Evolutionary conservation across 2,888 invertebrate genomes (phyloP).

Genomic region (Chrysopilus asiliformis): DNA sequence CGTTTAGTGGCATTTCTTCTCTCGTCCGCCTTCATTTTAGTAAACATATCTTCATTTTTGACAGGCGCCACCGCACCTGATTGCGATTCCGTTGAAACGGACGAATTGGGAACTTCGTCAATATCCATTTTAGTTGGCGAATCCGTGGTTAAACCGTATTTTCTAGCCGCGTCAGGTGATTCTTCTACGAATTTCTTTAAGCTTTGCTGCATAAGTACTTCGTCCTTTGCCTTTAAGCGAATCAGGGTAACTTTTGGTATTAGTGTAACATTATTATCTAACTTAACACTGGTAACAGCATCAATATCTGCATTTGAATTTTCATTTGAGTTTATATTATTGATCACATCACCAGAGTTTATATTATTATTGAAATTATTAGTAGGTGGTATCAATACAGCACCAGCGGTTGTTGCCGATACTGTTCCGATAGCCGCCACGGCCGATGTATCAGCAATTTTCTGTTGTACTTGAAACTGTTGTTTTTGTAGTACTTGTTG

Average conservation of each 20-base stretch:
- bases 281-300: constrained; percentile 36
- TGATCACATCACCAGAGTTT: too few species aligned
- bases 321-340: too few species aligned
- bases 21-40: constrained; percentile 43
- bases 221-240: constrained; percentile 39
- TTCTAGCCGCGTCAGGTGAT: constrained; percentile 44
- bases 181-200: constrained; percentile 49
- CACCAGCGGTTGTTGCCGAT: not conserved
- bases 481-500: constrained; percentile 9
- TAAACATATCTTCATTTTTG: constrained; percentile 26
- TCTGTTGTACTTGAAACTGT: not conserved
- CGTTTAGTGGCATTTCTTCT: constrained; percentile 34
- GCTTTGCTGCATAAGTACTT: constrained; percentile 49
- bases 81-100: not conserved
- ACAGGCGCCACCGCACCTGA: not conserved
- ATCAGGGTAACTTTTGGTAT: constrained; percentile 33
- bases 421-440: constrained; percentile 38
- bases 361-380: too few species aligned
- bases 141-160: constrained; percentile 40
- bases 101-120: too few species aligned
- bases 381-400: too few species aligned
- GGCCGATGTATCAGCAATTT: constrained; percentile 36
- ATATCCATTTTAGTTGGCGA: too few species aligned
- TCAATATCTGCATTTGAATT: constrained; percentile 39
- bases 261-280: constrained; percentile 20